Evolutionary conservation across 2,888 invertebrate species (phyloP), one percentile per base, ranked within the genome.

Genomic region (Callinectes sapidus): DNA sequence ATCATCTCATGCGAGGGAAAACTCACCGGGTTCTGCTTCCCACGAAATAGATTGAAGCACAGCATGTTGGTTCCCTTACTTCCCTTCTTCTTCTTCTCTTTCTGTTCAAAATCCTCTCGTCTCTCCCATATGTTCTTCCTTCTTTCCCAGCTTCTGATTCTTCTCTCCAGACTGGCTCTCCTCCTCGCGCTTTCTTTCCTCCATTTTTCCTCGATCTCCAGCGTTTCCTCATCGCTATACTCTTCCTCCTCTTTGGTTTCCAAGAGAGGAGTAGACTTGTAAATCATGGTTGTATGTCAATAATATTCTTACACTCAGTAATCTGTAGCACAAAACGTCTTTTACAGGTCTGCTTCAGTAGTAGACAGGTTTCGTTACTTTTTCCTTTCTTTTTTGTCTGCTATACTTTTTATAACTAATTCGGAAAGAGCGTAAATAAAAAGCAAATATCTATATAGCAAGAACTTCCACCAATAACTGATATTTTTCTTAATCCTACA

Each of bases 81-180:
- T 61, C 89, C 39, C 81, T 81, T 81, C 35, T 81, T 81, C 55
- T 90, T 71, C 71, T 18, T 90, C 35, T 81, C 81, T n/a, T 35
- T 81, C 14, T 81, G 81, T 16, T 81, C 81, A 35, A 81, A 81
- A 2, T 90, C 89, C 42, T 71, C 39, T 54, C 89, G 71, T 39
- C 71, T 90, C n/a, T 90, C 89, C 89, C 89, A 90, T 35, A 71
- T 35, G 5, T 71, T 18, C 42, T 71, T 90, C 42, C 89, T 90
- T 39, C 89, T 90, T 35, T 90, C 89, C 89, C 89, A 90, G 71
- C 89, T 90, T 32, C 89, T 71, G 35, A 71, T 90, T 39, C 89
- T 55, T 39, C 81, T 81, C 81, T 90, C 90, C 90, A 90, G 54
- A 90, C 90, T 90, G 81, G 90, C 90, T 42, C 81, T 90, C 54